These are phyloP conservation scores for Elysia chlorotica DNA, from an alignment of 1,140 invertebrate genomes.

Conservation along the genomic window DNA sequence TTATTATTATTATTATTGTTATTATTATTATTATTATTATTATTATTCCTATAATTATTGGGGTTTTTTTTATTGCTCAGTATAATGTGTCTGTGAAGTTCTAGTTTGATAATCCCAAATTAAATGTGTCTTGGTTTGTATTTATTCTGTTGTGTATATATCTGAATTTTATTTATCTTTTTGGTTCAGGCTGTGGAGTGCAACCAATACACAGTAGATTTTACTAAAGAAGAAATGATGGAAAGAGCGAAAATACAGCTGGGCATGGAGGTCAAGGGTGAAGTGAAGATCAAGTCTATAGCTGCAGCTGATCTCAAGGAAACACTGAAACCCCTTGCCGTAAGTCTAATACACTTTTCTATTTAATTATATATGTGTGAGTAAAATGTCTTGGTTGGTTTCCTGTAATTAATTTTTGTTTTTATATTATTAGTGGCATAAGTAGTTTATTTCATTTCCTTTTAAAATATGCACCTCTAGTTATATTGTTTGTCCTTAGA, in stretches of 20 bases:
- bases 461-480: too few relatives aligned
- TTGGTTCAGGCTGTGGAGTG: not conserved
- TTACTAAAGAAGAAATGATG: not conserved
- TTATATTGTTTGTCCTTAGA: slow-evolving; percentile 2
- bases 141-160: too few relatives aligned
- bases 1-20: too few relatives aligned
- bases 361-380: too few relatives aligned
- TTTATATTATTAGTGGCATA: not conserved
- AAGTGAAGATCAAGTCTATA: slow-evolving; percentile 8
- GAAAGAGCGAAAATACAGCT: not conserved
- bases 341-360: too few relatives aligned
- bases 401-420: not conserved
- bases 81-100: not conserved
- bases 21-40: too few relatives aligned
- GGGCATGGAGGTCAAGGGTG: slow-evolving; percentile 7
- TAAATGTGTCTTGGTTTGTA: not conserved
- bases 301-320: not conserved
- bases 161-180: not conserved
- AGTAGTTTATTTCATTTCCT: not conserved
- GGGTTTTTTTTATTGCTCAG: not conserved
- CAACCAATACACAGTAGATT: slow-evolving; percentile 13
- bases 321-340: not conserved
- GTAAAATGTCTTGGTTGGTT: not conserved
- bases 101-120: not conserved
- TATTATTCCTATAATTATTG: not conserved